Conservation (phyloP, 2,888 invertebrate genomes). For the Pristionchus fissidentatus region DNA sequence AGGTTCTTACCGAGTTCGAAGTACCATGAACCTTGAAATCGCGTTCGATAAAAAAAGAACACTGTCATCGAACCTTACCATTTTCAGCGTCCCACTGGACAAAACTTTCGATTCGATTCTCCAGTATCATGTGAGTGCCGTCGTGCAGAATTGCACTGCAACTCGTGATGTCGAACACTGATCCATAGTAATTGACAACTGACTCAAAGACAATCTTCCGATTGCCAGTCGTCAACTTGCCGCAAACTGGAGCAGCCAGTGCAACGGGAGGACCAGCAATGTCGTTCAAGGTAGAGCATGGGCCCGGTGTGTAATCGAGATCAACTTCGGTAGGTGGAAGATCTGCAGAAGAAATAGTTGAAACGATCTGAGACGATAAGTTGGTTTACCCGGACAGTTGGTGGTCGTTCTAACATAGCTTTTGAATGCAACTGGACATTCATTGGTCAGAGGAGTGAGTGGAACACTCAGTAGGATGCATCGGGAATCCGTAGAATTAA, state of each 20-base stretch:
- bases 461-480: background rate
- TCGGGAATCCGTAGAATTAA: background rate
- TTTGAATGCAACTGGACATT: background rate
- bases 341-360: background rate
- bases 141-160: background rate
- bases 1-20: background rate
- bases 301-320: background rate
- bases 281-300: background rate
- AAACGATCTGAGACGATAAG: background rate
- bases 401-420: background rate
- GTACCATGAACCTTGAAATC: background rate
- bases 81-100: background rate
- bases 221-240: background rate
- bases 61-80: background rate
- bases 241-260: background rate
- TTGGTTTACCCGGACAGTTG: constrained; percentile 8
- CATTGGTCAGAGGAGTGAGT: background rate
- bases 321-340: background rate
- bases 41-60: background rate
- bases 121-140: background rate
- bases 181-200: too few relatives aligned
- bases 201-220: background rate
- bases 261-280: background rate
- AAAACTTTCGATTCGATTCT: background rate
- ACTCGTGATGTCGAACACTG: too few relatives aligned